Evolutionary conservation across 1,140 invertebrate species (phyloP), one percentile per base, ranked within the genome.

Genomic region (Ditylenchus dipsaci): DNA sequence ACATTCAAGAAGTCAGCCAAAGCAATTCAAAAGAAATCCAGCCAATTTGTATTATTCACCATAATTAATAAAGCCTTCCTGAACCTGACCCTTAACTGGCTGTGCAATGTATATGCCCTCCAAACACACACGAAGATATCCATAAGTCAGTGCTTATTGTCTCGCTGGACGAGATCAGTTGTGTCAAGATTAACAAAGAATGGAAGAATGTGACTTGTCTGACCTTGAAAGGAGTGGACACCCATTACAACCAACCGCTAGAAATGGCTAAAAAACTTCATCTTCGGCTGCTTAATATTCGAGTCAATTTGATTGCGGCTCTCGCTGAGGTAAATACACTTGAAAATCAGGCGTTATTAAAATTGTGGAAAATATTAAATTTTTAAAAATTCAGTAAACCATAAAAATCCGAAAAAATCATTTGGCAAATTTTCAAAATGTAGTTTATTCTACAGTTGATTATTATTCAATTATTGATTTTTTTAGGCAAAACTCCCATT

Each of bases 71-170:
- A 70, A 17, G 78, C 78, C 21, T 81, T 79, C 58, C 60, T 71
- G 21, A 74, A 72, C 57, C 49, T 79, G n/a, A 79, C 78, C 3
- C 42, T 76, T 11, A 79, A 79, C 43, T 79, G 78, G 72, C 74
- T 79, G 7, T 79, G 78, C 57, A 79, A 79, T 58, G 58, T 70
- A 21, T 77, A 73, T 15, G 43, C 30, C 1, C 65, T 79, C 38
- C 57, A 57, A 43, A 65, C n/a, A 1, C n/a, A n/a, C 49, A 58
- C 8, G 49, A 63, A 60, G 56, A 60, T 26, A 74, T 76, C n/a
- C 69, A 71, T 21, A 67, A 76, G 23, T 57, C 63, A 11, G 69
- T 69, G 13, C 23, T 79, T 9, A 60, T 79, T 19, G 76, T 78
- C 38, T 59, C 72, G n/a, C 33, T 72, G 58, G 68, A 65, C 30